Percentiles rank a stretch among this genome's conserved stretches.
Conservation (phyloP, 2,113 vertebrate genomes). For the Charina bottae region DNA sequence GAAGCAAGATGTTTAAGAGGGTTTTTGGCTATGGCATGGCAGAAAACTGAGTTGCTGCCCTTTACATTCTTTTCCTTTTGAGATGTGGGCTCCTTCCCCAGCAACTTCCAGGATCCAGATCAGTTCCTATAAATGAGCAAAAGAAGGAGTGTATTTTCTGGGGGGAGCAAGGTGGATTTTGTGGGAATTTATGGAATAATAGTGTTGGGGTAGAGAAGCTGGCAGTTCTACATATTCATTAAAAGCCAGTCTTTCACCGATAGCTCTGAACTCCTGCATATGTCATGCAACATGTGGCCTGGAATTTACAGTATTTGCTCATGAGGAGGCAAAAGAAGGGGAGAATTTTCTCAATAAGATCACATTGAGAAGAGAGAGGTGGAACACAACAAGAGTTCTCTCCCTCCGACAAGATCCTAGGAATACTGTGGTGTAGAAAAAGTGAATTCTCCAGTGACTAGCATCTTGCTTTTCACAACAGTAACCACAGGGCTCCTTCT, state of each 20-base stretch:
- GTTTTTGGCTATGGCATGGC: slow-evolving; percentile 12
- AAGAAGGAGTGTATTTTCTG: background rate
- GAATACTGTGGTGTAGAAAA: background rate
- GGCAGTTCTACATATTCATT: too few relatives aligned
- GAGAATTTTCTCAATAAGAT: slow-evolving; percentile 31
- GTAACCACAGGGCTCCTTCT: slow-evolving; percentile 52
- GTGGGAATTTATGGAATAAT: background rate
- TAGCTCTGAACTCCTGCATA: too few relatives aligned
- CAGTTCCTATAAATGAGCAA: slow-evolving; percentile 23
- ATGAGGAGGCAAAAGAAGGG: background rate
- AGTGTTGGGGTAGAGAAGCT: background rate
- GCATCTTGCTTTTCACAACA: slow-evolving; percentile 48
- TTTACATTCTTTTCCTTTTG: background rate
- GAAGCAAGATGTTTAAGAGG: background rate
- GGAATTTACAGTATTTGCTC: background rate
- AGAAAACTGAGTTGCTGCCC: background rate
- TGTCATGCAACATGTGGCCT: background rate
- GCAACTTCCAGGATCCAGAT: background rate
- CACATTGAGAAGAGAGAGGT: background rate
- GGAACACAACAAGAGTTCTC: background rate
- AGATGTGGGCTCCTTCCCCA: background rate
- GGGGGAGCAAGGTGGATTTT: background rate
- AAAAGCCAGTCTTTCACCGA: too few relatives aligned
- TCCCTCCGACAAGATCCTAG: background rate
- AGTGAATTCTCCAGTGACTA: background rate